phyloP scores from a whole-genome alignment of 2,888 invertebrate species.

The Scaptodrosophila latifasciaeformis region DNA sequence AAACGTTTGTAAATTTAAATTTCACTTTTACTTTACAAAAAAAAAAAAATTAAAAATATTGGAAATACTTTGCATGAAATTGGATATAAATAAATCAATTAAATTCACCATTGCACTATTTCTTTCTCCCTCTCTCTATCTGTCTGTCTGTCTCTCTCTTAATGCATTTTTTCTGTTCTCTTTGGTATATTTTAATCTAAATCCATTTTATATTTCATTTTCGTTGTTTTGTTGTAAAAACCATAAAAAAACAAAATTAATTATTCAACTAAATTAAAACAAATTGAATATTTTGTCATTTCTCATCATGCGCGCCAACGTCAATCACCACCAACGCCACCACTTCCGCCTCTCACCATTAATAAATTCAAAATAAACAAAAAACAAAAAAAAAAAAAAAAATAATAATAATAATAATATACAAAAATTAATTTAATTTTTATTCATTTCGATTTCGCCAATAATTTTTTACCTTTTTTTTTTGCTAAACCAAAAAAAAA shows the following conservation, averaged over 20 bases:
- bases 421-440: neutral
- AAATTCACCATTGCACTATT: constrained; percentile 12
- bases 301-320: constrained; percentile 42
- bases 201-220: neutral
- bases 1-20: constrained; percentile 9
- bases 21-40: constrained; percentile 8
- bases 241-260: constrained; percentile 12
- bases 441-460: neutral
- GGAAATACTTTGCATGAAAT: neutral
- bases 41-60: neutral
- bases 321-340: constrained; percentile 16
- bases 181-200: neutral
- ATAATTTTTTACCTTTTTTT: neutral
- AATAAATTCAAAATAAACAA: constrained; percentile 6
- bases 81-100: no score
- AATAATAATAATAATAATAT: neutral
- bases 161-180: neutral
- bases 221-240: neutral
- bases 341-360: constrained; percentile 5
- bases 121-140: constrained; percentile 8
- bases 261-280: constrained; percentile 14
- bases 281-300: constrained; percentile 30
- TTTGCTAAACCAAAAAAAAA: neutral
- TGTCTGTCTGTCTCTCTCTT: constrained; percentile 11
- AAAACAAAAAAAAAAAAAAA: neutral